A percentile compares a stretch with the other conserved stretches of the same genome.
These are phyloP conservation scores for Drosophila algonquin DNA, from an alignment of 2,888 invertebrate species.

Conservation along the genomic window DNA sequence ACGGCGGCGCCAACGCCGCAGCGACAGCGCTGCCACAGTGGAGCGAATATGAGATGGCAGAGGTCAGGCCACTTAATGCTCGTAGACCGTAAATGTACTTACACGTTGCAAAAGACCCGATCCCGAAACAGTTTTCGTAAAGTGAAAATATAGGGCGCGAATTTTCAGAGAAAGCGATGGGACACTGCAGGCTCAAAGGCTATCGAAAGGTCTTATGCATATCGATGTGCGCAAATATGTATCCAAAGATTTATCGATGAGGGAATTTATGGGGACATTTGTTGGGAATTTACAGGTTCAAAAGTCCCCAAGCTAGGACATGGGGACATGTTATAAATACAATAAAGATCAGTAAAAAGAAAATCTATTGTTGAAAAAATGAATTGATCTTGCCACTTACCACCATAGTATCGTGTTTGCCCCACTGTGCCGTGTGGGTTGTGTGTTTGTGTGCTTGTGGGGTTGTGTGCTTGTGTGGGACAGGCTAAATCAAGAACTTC, in stretches of 20 bases:
- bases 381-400: too few species aligned
- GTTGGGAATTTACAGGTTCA: too few species aligned
- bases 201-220: too few species aligned
- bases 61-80: slow-evolving; percentile 2
- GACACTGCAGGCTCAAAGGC: too few species aligned
- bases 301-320: too few species aligned
- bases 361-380: too few species aligned
- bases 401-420: too few species aligned
- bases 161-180: background rate
- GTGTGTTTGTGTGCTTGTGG: background rate
- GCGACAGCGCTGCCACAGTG: slow-evolving; percentile 49
- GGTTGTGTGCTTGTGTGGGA: slow-evolving; percentile 4
- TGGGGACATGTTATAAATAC: too few species aligned
- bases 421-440: slow-evolving; percentile 38
- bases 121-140: background rate
- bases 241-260: too few species aligned
- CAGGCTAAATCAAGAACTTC: slow-evolving; percentile 60
- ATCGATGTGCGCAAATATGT: too few species aligned
- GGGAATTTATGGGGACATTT: too few species aligned
- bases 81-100: slow-evolving; percentile 1
- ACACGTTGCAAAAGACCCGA: background rate
- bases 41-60: slow-evolving; percentile 22
- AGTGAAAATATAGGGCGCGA: background rate
- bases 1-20: slow-evolving; percentile 20
- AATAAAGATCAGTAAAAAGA: too few species aligned